These are phyloP conservation scores for Tetrax tetrax DNA, from an alignment of 2,113 vertebrate genomes.

Conservation along the genomic window DNA sequence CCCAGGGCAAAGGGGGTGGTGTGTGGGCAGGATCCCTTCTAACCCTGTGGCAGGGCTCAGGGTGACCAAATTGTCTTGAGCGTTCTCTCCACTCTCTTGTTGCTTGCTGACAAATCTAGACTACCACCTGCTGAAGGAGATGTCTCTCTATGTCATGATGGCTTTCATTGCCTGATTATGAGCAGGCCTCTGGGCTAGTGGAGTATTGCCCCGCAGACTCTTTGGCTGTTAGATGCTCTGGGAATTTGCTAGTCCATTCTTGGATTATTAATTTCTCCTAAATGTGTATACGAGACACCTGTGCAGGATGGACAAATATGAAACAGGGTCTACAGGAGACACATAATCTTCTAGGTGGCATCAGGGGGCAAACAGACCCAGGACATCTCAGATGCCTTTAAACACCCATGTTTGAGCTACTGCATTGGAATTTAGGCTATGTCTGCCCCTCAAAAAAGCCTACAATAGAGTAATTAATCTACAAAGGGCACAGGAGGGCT, in stretches of 20 bases:
- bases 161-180: background rate
- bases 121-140: background rate
- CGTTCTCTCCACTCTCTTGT: background rate
- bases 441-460: fast-evolving
- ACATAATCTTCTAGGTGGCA: background rate
- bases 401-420: background rate
- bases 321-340: background rate
- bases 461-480: background rate
- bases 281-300: background rate
- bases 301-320: background rate
- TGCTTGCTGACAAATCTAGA: background rate
- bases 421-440: background rate
- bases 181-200: background rate
- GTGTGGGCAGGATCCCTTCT: background rate
- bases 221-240: background rate
- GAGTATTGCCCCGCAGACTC: background rate
- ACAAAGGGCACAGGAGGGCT: background rate
- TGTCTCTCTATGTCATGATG: background rate
- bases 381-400: background rate
- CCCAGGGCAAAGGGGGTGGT: background rate
- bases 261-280: background rate
- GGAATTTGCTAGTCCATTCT: background rate
- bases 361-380: background rate
- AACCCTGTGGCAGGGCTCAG: background rate
- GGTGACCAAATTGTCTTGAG: background rate